These are phyloP conservation scores for Saxidomus purpurata DNA, from an alignment of 1,140 invertebrate species.

Conservation along the genomic window DNA sequence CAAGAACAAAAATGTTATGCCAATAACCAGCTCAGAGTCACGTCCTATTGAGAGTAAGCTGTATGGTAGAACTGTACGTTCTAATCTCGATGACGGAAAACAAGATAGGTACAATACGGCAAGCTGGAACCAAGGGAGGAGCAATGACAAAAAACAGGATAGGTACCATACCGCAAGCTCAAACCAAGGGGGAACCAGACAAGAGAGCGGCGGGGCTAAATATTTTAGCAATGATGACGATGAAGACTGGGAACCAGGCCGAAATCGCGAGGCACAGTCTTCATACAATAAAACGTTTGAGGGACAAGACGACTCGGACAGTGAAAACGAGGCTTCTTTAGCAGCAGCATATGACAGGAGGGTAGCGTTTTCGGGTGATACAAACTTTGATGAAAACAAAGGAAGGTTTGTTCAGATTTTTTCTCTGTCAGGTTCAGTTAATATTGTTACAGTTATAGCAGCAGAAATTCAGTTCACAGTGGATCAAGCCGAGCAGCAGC, in stretches of 20 bases:
- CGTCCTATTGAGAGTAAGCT: background rate
- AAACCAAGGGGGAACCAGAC: background rate
- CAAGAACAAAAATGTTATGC: slow-evolving; percentile 35
- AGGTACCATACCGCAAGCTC: background rate
- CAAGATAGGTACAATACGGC: background rate
- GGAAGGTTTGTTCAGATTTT: background rate
- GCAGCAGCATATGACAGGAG: background rate
- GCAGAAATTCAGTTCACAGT: too few relatives aligned
- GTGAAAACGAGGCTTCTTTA: slow-evolving; percentile 18
- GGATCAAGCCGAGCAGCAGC: too few relatives aligned
- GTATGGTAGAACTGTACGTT: slow-evolving; percentile 3
- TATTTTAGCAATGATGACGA: background rate
- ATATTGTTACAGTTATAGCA: too few relatives aligned
- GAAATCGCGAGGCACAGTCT: background rate
- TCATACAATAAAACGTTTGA: background rate
- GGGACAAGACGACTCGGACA: background rate
- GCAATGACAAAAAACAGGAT: background rate
- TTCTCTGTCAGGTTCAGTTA: too few relatives aligned
- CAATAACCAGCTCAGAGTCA: background rate
- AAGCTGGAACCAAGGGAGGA: background rate
- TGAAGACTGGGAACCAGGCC: background rate
- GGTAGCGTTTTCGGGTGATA: background rate
- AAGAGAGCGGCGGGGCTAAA: too few relatives aligned
- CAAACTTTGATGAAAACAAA: slow-evolving; percentile 12
- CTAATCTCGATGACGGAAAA: background rate